phyloP scores from a whole-genome alignment of 2,888 invertebrate species.

The Rotaria sp. region DNA sequence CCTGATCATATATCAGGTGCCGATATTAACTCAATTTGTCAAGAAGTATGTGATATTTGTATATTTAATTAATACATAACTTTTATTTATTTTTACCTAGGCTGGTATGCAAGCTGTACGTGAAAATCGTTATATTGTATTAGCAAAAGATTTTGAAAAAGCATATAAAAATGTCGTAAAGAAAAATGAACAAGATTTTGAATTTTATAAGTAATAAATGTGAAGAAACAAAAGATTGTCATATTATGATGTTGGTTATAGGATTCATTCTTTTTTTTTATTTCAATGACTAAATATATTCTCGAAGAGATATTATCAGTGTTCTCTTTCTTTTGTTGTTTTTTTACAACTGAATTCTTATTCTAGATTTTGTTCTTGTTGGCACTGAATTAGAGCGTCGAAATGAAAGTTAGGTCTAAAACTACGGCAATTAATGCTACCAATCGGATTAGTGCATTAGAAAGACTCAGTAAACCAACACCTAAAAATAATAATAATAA shows the following conservation, averaged over 20 bases:
- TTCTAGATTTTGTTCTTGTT: not conserved
- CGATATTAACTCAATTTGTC: conserved; percentile 98
- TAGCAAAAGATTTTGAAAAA: conserved; percentile 98
- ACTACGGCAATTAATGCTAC: not conserved
- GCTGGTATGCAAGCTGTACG: conserved; percentile 99
- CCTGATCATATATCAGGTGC: conserved; percentile 98
- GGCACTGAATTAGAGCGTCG: not conserved
- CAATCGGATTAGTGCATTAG: not conserved
- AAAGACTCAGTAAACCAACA: not conserved
- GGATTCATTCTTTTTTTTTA: not conserved
- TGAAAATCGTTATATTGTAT: conserved; percentile 95
- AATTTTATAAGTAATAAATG: conserved; percentile 85
- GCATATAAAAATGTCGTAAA: conserved; percentile 99
- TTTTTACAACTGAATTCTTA: not conserved
- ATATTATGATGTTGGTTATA: not conserved
- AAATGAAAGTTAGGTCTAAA: not conserved
- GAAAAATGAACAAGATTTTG: conserved; percentile 97
- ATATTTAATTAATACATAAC: not conserved
- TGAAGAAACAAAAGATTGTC: not conserved
- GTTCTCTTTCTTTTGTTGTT: not conserved
- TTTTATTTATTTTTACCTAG: conserved; percentile 51
- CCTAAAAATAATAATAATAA: not conserved
- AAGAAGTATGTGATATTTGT: conserved; percentile 64
- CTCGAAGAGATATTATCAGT: not conserved
- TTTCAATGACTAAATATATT: conserved; percentile 6